phyloP scores from a whole-genome alignment of 2,888 invertebrate species.

The Lochmaea capreae region DNA sequence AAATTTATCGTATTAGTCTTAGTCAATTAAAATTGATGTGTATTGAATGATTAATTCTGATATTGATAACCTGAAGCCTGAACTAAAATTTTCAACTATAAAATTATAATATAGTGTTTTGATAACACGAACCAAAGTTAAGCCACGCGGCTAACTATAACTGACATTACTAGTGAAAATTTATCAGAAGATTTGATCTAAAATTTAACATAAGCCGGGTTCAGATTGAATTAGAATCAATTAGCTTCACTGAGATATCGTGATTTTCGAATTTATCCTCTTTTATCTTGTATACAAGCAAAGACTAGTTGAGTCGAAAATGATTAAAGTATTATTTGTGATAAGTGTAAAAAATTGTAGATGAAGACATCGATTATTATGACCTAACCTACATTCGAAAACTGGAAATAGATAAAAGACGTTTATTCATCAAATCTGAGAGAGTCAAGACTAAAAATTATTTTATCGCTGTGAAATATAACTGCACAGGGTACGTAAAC shows the following conservation, averaged over 20 bases:
- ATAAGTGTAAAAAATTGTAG: background rate
- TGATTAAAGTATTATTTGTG: background rate
- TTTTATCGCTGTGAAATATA: too few relatives aligned
- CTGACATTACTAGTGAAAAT: slow-evolving; percentile 17
- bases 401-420: too few relatives aligned
- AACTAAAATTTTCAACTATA: background rate
- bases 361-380: background rate
- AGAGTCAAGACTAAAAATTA: too few relatives aligned
- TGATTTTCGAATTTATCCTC: slow-evolving; percentile 29
- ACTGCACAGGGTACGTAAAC: too few relatives aligned
- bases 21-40: background rate
- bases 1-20: background rate
- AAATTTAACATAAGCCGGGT: slow-evolving; percentile 27
- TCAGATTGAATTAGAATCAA: slow-evolving; percentile 36
- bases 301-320: background rate
- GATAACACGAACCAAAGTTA: slow-evolving; percentile 13
- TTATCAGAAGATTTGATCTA: slow-evolving; percentile 35
- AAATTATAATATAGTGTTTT: background rate
- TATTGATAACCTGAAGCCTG: background rate
- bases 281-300: slow-evolving; percentile 23
- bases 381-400: background rate
- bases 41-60: background rate
- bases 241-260: slow-evolving; percentile 34
- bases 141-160: slow-evolving; percentile 19
- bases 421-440: too few relatives aligned